Base-by-base conservation (phyloP, 2,113 vertebrate species). In the Henicopernis longicauda region DNA sequence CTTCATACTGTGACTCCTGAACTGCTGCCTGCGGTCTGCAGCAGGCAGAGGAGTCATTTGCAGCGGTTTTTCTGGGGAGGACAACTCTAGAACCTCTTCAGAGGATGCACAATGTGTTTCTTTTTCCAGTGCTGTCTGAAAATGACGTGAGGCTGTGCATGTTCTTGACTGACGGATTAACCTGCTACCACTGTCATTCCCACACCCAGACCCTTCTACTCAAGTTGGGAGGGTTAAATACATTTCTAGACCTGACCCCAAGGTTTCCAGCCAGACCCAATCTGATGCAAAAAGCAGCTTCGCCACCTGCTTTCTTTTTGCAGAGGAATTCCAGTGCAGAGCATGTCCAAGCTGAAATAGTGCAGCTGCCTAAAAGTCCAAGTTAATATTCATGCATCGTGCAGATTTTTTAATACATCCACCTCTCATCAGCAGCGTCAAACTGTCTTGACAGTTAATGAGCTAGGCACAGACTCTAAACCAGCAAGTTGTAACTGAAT, bases 401-500 rank as follows among this genome's bases (percentile, higher is more conserved):
- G 72, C 42, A 87, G 85, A 73, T 96, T 91, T 94, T 95, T 91
- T 66, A 84, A 84, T 52, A 25, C 70, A 85, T 92, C 86, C 85
- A 91, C 89, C 85, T 95, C 95, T 83, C 91, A 89, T 92, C 87
- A 67, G 59, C 83, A 76, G 82, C 65, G 15, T 88, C 96, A 87
- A 91, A 88, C 52, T 9, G 85, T 36, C 97, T 96, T 98, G 95
- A 91, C 95, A 95, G 96, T 94, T 98, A 97, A 91, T 86, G 82
- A 97, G 97, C 89, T 84, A 96, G 89, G 96, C 95, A 94, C 86
- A 94, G 90, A 70, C 96, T 97, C 91, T 70, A 97, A 96, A 84
- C 87, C 96, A 97, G 96, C 96, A 97, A 98, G 96, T 98, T 58
- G 91, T 92, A 98, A 98, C 96, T 95, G 97, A 98, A 97, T 98